Conservation (phyloP, 2,113 vertebrate genomes). For the Eurypyga helias region DNA sequence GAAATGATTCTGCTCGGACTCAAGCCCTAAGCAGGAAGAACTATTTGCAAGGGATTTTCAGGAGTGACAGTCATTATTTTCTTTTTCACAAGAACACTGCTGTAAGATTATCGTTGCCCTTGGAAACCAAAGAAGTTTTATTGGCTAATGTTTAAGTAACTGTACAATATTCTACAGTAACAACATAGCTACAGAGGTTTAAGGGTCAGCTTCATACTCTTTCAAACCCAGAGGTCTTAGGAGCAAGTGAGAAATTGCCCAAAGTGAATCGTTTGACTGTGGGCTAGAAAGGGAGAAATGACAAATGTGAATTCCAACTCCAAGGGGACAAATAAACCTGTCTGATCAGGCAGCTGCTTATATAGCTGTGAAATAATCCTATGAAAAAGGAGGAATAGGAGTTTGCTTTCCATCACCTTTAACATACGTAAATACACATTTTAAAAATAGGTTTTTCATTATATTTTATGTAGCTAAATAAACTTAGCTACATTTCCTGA, state of each 20-base stretch:
- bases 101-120: neutral
- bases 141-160: neutral
- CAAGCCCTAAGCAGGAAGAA: neutral
- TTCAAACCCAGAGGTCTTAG: neutral
- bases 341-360: neutral
- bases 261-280: neutral
- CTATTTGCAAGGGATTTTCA: neutral
- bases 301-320: neutral
- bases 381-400: neutral
- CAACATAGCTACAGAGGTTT: neutral
- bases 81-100: neutral
- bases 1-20: neutral
- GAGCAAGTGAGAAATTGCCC: neutral
- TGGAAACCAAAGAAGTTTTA: neutral
- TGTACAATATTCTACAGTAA: neutral
- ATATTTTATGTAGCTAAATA: neutral
- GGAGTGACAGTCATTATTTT: neutral
- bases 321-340: neutral
- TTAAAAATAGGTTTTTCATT: neutral
- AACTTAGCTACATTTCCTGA: neutral
- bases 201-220: neutral
- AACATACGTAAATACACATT: neutral
- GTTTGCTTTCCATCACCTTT: neutral
- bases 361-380: neutral
- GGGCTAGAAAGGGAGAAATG: neutral